These are phyloP conservation scores for Ennomos erosarius DNA, from an alignment of 2,888 invertebrate genomes.

Conservation along the genomic window DNA sequence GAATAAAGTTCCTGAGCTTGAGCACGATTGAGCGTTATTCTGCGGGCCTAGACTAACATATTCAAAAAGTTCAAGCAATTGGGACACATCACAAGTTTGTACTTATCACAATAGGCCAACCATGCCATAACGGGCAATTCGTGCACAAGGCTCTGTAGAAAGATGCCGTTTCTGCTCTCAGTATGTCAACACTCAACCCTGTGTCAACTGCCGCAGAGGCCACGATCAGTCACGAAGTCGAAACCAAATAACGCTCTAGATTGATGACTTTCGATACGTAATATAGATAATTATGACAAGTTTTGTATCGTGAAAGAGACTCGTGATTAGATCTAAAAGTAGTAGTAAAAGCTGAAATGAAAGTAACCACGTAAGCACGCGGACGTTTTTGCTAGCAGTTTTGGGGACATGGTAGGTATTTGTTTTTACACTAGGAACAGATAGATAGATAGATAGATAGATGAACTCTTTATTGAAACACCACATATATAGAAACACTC, in stretches of 20 bases:
- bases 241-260: constrained; percentile 12
- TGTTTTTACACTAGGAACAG: too few species aligned
- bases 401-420: too few species aligned
- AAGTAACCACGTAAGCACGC: constrained; percentile 1
- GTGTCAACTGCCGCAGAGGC: neutral
- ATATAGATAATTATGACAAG: constrained; percentile 7
- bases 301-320: constrained; percentile 1
- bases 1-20: too few species aligned
- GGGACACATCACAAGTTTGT: constrained; percentile 26
- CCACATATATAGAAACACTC: too few species aligned
- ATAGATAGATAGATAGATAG: too few species aligned
- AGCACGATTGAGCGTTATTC: too few species aligned
- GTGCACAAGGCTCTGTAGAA: constrained; percentile 11
- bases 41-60: neutral
- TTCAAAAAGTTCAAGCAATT: constrained; percentile 33
- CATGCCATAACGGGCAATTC: constrained; percentile 16
- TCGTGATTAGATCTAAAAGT: constrained; percentile 23
- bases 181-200: constrained; percentile 13
- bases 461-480: too few species aligned
- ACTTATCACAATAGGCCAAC: constrained; percentile 23
- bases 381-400: too few species aligned
- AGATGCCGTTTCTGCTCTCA: constrained; percentile 4
- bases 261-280: constrained; percentile 15
- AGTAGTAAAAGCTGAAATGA: constrained; percentile 6
- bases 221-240: constrained; percentile 20